Evolutionary conservation across 2,888 invertebrate genomes (phyloP), one percentile per base, ranked within the genome.

Genomic region (Cataglyphis albicans): DNA sequence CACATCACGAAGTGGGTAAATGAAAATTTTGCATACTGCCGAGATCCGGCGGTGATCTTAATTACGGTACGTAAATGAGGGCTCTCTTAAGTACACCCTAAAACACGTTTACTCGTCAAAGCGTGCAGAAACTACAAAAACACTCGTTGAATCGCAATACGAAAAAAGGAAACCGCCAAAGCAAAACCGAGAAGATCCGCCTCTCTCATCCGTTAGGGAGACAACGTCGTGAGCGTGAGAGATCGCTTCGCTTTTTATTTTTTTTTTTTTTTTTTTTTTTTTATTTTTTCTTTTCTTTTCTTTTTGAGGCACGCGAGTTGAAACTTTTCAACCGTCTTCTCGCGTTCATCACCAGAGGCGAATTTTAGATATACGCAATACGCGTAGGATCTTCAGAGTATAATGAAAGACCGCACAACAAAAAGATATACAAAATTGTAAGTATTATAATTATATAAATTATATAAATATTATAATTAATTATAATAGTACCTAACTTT

Each of bases 21-120:
- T 83, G 73, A 82, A 83, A 84, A 84, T 84, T 82, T 67, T 48
- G 75, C 84, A 76, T 83, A 82, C 0, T 35, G 5, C 35, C 41
- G 80, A 35, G 44, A 63, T 32, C 32, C 41, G 44, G 35, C 35
- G 52, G 48, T 52, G 67, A 25, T 82, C 86, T 83, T 84, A 83
- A 86, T 84, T 84, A 59, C 73, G 48, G 52, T 78, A 55, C 25
- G 70, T 70, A 84, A 83, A 83, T 84, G 80, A 55, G 52, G 25
- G 61, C 32, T 73, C 52, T 76, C 83, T 86, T 86, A 86, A 72
- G 67, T 55, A 80, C 80, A 55, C 75, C 80, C 61, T 80, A 82
- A 84, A 73, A 61, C 61, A 52, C 48, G 35, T 35, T 55, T 55
- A 32, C 52, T 15, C 70, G 41, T 63, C 44, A 41, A 61, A 35